A percentile compares a stretch with the other conserved stretches of the same genome.
Evolutionary conservation across 2,888 invertebrate species (phyloP).

Genomic region (Lymantria monacha): DNA sequence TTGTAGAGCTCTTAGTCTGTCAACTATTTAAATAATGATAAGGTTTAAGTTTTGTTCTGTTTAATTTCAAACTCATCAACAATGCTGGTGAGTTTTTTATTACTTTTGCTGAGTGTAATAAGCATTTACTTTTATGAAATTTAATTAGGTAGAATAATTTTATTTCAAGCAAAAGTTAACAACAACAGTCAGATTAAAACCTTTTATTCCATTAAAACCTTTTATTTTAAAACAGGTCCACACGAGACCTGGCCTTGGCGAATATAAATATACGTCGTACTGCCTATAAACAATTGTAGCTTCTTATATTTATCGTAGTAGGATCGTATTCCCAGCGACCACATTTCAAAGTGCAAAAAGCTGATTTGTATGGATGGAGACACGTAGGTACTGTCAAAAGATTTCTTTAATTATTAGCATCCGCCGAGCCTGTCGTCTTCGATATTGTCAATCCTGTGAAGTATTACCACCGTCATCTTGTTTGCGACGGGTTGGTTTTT

Average conservation of each 20-base stretch:
- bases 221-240: constrained; percentile 1
- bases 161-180: not conserved
- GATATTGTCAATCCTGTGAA: constrained; percentile 43
- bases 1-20: too few relatives aligned
- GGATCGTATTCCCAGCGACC: constrained; percentile 16
- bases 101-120: too few relatives aligned
- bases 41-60: too few relatives aligned
- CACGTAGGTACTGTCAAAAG: constrained; percentile 32
- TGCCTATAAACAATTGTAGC: constrained; percentile 1
- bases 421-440: constrained; percentile 32
- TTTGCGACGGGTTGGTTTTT: constrained; percentile 52
- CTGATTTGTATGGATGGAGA: constrained; percentile 16
- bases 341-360: constrained; percentile 28
- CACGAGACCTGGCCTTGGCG: not conserved
- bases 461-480: constrained; percentile 35
- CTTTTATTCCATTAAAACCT: not conserved
- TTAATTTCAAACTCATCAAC: too few relatives aligned
- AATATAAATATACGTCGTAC: not conserved
- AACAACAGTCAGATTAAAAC: too few relatives aligned
- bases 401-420: constrained; percentile 44
- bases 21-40: too few relatives aligned
- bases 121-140: too few relatives aligned
- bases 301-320: constrained; percentile 12
- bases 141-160: not conserved
- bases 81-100: too few relatives aligned